Evolutionary conservation across 2,797 vertebrate genomes (phyloP).

Genomic region (Enteromius radiatus): DNA sequence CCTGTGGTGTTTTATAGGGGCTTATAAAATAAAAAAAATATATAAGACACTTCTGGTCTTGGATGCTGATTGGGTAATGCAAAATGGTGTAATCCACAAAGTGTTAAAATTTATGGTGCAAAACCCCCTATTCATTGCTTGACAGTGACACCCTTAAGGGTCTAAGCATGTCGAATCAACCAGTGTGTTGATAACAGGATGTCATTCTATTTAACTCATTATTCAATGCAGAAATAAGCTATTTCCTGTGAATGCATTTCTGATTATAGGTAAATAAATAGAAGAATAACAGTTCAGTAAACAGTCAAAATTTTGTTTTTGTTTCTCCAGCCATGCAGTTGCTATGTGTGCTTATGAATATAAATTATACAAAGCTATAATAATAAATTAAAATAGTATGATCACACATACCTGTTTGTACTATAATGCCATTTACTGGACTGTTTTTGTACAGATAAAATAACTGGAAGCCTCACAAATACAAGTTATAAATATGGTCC

Average conservation of each 20-base stretch:
- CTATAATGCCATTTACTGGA: neutral
- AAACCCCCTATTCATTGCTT: neutral
- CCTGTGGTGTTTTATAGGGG: constrained; percentile 9
- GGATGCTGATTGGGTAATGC: neutral
- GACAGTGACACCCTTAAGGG: neutral
- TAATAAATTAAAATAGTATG: neutral
- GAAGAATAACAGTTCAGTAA: neutral
- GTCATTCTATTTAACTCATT: neutral
- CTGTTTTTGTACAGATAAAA: neutral
- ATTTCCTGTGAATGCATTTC: neutral
- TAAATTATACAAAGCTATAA: neutral
- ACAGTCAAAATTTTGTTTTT: neutral
- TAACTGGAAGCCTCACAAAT: neutral
- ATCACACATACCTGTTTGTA: neutral
- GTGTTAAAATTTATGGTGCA: neutral
- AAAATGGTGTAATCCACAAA: neutral
- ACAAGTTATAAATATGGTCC: neutral
- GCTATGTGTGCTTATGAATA: neutral
- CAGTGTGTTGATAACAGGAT: neutral
- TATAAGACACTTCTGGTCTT: neutral
- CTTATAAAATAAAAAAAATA: neutral
- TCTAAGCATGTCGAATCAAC: neutral
- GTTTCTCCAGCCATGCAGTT: neutral
- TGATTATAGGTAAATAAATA: neutral
- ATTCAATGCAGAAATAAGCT: neutral